Base-by-base conservation (phyloP, 2,113 vertebrate genomes). In the Protobothrops flavoviridis region DNA sequence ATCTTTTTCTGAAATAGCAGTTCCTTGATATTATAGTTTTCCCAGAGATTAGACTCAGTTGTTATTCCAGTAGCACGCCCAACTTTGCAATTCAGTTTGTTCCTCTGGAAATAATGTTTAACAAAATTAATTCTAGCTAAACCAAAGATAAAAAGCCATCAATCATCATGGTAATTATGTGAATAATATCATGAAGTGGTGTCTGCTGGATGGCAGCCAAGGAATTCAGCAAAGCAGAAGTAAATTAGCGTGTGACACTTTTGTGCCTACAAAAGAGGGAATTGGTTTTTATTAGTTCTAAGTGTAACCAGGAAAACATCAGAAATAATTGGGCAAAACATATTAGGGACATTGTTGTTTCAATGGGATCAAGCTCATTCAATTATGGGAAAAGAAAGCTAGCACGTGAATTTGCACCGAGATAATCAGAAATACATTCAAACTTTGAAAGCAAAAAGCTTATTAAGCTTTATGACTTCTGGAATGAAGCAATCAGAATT, bases 321-420 rank as follows among this genome's bases (percentile, higher is more conserved):
- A 95, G 48, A 81, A 95, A 95, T 95, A 96, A 96, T 5, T 93
- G 88, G 69, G 85, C 24, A 92, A 96, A 96, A 92, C n/a, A 61
- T 48, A 89, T 0, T 0, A 91, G 6, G 0, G 15, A 69, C 4
- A 87, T 56, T 0, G 0, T 45, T 91, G 43, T 91, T 94, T 89
- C 53, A 93, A 23, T 21, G 21, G 56, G 85, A 5, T 45, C 69
- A 61, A 92, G 53, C 23, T 6, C 2, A 92, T 91, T 90, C 50
- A 24, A 69, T 94, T 94, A 26, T 94, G 53, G 29, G 13, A 5
- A 0, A 4, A 21, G 24, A 53, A 85, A 13, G 12, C 59, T 39
- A 90, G 50, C 10, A 7, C 0, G 86, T 89, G 81, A 45, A 24
- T 64, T 91, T 20, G 92, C 53, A 29, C 15, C 6, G 3, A 0